Evolutionary conservation across 1,140 invertebrate species (phyloP).

Genomic region (Aleiodes sp.): DNA sequence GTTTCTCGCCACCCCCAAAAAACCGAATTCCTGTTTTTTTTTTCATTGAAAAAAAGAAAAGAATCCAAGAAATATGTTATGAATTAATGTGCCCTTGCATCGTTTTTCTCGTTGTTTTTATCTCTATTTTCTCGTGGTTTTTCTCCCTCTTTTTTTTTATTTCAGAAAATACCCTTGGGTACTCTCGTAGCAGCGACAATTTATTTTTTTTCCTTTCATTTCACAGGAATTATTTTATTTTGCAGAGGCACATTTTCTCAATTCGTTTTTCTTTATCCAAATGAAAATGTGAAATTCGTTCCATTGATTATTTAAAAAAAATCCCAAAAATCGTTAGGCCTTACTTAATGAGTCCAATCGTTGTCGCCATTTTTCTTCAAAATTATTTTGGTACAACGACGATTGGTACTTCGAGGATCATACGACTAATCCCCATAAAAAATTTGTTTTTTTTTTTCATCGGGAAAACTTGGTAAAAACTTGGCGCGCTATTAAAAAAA

Average conservation of each 20-base stretch:
- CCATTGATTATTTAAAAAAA: no score
- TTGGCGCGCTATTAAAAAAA: no score
- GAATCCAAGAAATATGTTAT: conserved; percentile 4
- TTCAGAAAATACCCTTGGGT: conserved; percentile 26
- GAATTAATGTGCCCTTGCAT: no score
- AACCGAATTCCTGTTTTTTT: not conserved
- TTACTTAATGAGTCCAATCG: not conserved
- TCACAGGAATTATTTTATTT: not conserved
- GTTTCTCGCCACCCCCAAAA: conserved; percentile 57
- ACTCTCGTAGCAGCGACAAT: conserved; percentile 20
- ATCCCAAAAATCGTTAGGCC: no score
- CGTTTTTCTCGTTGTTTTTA: conserved; percentile 21
- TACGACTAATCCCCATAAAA: conserved; percentile 10
- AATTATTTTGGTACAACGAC: not conserved
- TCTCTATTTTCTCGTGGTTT: conserved; percentile 13
- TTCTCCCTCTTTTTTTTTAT: not conserved
- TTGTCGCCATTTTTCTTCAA: not conserved
- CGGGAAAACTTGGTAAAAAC: not conserved
- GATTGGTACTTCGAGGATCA: conserved; percentile 33
- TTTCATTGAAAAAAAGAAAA: not conserved
- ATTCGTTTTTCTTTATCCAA: no score
- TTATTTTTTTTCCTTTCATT: conserved; percentile 16
- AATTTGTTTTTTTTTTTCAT: not conserved
- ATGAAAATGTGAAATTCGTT: no score
- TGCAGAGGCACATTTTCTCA: not conserved